Evolutionary conservation across 2,113 vertebrate species (phyloP), one percentile per base, ranked within the genome.

Genomic region (Ictalurus punctatus): DNA sequence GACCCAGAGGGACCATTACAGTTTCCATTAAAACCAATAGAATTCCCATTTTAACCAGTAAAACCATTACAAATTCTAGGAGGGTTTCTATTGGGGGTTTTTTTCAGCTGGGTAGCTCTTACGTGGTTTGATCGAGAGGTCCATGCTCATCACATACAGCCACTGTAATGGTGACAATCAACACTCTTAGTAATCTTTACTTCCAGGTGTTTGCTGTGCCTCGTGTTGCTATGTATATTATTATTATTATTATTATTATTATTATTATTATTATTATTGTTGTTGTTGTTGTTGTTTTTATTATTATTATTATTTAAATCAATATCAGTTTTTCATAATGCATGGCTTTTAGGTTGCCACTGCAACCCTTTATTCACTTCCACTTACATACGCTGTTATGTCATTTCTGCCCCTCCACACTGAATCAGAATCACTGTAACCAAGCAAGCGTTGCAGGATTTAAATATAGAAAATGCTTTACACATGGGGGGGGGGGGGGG

Each of bases 371-470:
- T 52, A 23, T 48, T 52, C 37, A 71, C 37, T 80, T 83, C 48
- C 25, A 56, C 23, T 91, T 92, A 92, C 89, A 80, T 90, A 92
- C 89, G 82, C 83, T 86, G 90, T 95, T 96, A 96, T 93, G 92
- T 95, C 94, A 96, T 94, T 90, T 88, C 93, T 91, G 90, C 54
- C 21, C 94, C 93, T 92, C 96, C 94, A 91, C 67, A 93, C 92
- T 94, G 92, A 93, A 95, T 96, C 93, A 95, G 87, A 89, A 90
- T 96, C 94, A 94, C 61, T 91, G 92, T 90, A 80, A 92, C 90
- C 92, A 92, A 93, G 78, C 92, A 92, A 94, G 82, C 91, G 83
- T 79, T 86, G 83, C 89, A 78, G 87, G 82, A 89, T 90, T 92
- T 94, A 91, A 92, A 81, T 91, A 91, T 91, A 94, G 91, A 93